Evolutionary conservation across 2,888 invertebrate species (phyloP).

Genomic region (Mayetiola destructor): DNA sequence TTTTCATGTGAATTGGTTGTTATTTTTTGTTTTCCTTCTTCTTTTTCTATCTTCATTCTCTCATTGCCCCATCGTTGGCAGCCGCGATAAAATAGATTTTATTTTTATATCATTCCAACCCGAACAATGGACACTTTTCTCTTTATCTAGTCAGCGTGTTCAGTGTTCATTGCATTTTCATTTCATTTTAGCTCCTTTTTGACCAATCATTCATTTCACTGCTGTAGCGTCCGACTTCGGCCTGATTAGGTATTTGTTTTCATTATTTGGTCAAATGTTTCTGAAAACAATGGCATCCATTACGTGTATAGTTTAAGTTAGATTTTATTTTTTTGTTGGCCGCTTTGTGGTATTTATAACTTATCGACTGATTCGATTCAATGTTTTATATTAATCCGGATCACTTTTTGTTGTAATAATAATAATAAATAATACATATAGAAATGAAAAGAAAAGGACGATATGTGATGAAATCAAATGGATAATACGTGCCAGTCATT

Average conservation of each 20-base stretch:
- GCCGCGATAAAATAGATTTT: no score
- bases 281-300: neutral
- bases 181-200: neutral
- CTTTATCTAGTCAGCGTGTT: neutral
- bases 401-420: no score
- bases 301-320: neutral
- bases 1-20: neutral
- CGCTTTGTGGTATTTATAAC: no score
- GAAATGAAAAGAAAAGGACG: no score
- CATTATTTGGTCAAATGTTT: conserved; percentile 10
- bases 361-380: no score
- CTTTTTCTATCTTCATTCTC: neutral
- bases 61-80: neutral
- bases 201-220: neutral
- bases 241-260: neutral
- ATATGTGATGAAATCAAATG: neutral
- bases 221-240: no score
- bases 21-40: neutral
- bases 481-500: conserved; percentile 8
- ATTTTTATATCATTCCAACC: no score
- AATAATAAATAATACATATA: no score
- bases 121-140: no score
- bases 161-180: neutral
- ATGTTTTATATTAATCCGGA: no score
- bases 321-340: neutral